phyloP scores from a whole-genome alignment of 2,113 vertebrate genomes.

The Bambusicola thoracicus region DNA sequence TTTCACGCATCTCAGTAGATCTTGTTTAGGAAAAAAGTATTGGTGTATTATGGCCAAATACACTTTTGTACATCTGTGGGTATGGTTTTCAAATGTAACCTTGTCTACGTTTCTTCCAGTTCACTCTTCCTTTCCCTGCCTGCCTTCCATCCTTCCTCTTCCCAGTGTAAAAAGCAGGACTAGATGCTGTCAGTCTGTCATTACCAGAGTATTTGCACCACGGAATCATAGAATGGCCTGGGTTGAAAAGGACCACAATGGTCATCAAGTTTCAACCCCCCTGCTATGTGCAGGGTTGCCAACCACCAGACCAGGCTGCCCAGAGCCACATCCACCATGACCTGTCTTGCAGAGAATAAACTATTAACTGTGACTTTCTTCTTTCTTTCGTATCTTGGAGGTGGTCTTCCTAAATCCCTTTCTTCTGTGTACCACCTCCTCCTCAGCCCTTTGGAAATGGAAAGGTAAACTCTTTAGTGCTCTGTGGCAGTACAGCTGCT shows the following conservation, averaged over 20 bases:
- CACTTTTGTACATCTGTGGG: not conserved
- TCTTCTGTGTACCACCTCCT: constrained; percentile 70
- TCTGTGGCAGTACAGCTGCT: constrained; percentile 54
- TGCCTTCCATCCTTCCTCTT: not conserved
- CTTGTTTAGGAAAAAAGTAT: not conserved
- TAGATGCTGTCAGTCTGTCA: constrained; percentile 43
- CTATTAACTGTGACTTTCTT: constrained; percentile 57
- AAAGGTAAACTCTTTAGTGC: constrained; percentile 49
- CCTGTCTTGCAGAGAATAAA: constrained; percentile 7
- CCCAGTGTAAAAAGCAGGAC: not conserved
- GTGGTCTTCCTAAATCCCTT: constrained; percentile 70
- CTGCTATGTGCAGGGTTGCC: too few species aligned
- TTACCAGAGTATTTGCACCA: constrained; percentile 59
- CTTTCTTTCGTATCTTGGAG: constrained; percentile 70
- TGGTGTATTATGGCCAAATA: not conserved
- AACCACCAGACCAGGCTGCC: too few species aligned
- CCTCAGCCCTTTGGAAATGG: constrained; percentile 64
- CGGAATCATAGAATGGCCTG: too few species aligned
- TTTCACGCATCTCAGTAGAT: not conserved
- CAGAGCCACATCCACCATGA: too few species aligned
- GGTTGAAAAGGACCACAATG: too few species aligned
- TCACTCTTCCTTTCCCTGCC: not conserved
- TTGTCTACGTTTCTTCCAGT: not conserved
- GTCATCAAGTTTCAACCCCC: too few species aligned
- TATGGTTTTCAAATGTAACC: not conserved